Evolutionary conservation across 1,140 invertebrate genomes (phyloP).

Genomic region (Bombus confusus): DNA sequence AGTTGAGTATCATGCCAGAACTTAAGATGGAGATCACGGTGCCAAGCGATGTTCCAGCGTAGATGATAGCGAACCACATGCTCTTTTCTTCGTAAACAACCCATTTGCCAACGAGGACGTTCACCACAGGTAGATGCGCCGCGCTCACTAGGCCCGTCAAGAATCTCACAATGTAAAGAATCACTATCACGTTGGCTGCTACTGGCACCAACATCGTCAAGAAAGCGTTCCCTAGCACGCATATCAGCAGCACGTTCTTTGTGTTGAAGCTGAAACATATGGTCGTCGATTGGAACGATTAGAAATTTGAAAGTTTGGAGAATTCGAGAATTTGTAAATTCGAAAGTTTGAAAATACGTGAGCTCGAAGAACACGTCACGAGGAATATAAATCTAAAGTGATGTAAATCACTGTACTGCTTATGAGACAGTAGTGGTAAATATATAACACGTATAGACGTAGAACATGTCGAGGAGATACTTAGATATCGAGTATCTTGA

Average conservation of each 20-base stretch:
- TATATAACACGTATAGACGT: too few relatives aligned
- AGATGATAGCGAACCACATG: slow-evolving; percentile 84
- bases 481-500: too few relatives aligned
- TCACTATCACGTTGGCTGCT: slow-evolving; percentile 82
- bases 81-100: slow-evolving; percentile 80
- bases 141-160: slow-evolving; percentile 84
- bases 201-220: slow-evolving; percentile 87
- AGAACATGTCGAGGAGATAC: too few relatives aligned
- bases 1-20: slow-evolving; percentile 86
- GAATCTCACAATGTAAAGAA: slow-evolving; percentile 83
- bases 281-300: not conserved
- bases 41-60: slow-evolving; percentile 88
- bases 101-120: slow-evolving; percentile 79
- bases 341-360: too few relatives aligned
- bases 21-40: slow-evolving; percentile 89
- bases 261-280: slow-evolving; percentile 85
- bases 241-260: slow-evolving; percentile 91
- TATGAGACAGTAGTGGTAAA: too few relatives aligned
- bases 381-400: too few relatives aligned
- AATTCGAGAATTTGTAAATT: too few relatives aligned
- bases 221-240: slow-evolving; percentile 89
- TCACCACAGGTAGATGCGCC: slow-evolving; percentile 78
- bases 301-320: too few relatives aligned
- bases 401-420: too few relatives aligned
- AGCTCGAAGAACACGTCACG: too few relatives aligned